Conservation (phyloP, 2,797 vertebrate species). For the Eptatretus atami region DNA sequence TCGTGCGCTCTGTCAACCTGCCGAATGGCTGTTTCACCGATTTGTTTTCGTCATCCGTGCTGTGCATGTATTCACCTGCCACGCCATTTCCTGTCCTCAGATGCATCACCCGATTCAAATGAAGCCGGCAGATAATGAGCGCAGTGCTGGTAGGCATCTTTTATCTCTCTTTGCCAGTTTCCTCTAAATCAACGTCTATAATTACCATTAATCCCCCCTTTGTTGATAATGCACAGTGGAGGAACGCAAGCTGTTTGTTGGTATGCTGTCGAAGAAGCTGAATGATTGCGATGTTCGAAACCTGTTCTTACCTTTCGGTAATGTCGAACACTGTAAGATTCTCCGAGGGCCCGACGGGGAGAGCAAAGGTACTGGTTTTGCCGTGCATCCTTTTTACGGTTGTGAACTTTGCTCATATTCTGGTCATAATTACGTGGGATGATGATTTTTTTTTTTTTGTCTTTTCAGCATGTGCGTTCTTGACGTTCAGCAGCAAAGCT, state of each 20-base stretch:
- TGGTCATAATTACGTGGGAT: too few relatives aligned
- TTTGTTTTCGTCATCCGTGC: too few relatives aligned
- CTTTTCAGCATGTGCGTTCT: too few relatives aligned
- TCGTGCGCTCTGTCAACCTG: too few relatives aligned
- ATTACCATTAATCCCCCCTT: too few relatives aligned
- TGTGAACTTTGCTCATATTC: too few relatives aligned
- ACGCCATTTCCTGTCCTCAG: not conserved
- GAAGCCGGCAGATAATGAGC: not conserved
- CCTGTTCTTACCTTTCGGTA: not conserved
- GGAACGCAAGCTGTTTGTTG: slow-evolving; percentile 1
- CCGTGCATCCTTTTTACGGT: too few relatives aligned
- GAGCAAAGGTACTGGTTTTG: not conserved
- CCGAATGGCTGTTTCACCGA: too few relatives aligned
- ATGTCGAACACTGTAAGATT: not conserved
- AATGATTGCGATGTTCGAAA: not conserved
- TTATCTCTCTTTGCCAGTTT: not conserved
- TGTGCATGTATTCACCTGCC: too few relatives aligned
- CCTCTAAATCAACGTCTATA: not conserved
- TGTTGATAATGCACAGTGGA: not conserved
- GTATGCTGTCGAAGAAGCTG: not conserved
- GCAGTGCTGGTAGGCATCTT: not conserved
- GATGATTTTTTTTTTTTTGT: too few relatives aligned
- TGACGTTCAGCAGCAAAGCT: too few relatives aligned
- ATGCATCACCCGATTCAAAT: slow-evolving; percentile 3
- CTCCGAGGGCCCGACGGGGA: not conserved